Percentiles rank a stretch among this genome's conserved stretches.
Evolutionary conservation across 2,888 invertebrate species (phyloP).

Genomic region (Leptarthrus brevirostris): DNA sequence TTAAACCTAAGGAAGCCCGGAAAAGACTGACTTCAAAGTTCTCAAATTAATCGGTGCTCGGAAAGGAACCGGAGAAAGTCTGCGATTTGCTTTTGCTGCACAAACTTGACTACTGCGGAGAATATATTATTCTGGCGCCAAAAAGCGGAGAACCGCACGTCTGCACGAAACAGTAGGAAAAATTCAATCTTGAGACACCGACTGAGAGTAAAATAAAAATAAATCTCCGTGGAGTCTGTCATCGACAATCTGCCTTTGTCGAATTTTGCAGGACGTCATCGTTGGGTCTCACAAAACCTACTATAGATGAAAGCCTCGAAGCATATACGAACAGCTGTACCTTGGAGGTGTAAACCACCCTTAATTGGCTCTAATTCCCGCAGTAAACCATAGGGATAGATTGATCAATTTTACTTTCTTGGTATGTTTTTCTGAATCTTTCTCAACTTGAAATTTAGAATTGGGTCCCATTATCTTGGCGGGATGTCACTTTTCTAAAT

Average conservation of each 20-base stretch:
- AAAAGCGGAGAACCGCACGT: slow-evolving; percentile 21
- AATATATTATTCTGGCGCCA: not conserved
- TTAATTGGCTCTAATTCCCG: too few species aligned
- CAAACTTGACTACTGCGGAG: not conserved
- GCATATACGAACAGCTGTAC: too few species aligned
- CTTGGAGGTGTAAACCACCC: too few species aligned
- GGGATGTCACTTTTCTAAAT: too few species aligned
- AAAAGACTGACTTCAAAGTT: slow-evolving; percentile 22
- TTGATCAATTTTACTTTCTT: too few species aligned
- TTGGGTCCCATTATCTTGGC: too few species aligned
- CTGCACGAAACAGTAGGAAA: slow-evolving; percentile 19
- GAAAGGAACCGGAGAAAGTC: slow-evolving; percentile 32
- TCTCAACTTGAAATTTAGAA: too few species aligned
- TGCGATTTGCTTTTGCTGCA: slow-evolving; percentile 21
- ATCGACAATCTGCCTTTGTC: not conserved
- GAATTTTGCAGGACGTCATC: slow-evolving; percentile 2
- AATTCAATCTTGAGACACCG: slow-evolving; percentile 29
- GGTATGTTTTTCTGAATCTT: too few species aligned
- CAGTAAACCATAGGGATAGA: too few species aligned
- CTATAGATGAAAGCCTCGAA: too few species aligned
- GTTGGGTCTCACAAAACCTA: too few species aligned
- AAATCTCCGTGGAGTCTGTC: slow-evolving; percentile 20
- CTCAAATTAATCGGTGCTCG: not conserved
- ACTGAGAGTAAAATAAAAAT: slow-evolving; percentile 23
- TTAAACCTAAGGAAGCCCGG: slow-evolving; percentile 31